Percentiles rank a stretch among this genome's conserved stretches.
phyloP scores from a whole-genome alignment of 2,888 invertebrate species.

The Drosophila mulleri region DNA sequence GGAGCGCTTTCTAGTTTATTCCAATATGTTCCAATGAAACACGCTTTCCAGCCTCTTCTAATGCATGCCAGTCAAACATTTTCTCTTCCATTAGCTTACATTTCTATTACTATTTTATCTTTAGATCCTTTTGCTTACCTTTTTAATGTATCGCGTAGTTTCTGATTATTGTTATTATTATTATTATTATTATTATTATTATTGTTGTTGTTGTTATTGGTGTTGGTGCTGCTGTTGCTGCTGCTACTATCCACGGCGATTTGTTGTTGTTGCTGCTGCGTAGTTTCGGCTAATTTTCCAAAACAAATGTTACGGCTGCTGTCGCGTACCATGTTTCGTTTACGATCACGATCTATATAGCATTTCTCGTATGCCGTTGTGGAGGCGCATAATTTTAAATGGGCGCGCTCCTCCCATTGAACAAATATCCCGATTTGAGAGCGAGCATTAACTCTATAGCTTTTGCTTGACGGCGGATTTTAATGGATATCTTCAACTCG shows the following conservation, averaged over 20 bases:
- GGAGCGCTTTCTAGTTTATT: not conserved
- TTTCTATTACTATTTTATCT: not conserved
- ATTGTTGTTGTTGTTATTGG: constrained; percentile 48
- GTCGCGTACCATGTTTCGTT: constrained; percentile 99
- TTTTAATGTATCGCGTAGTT: constrained; percentile 71
- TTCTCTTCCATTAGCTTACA: constrained; percentile 11
- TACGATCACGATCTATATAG: constrained; percentile 83
- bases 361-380: constrained; percentile 91
- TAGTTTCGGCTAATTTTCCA: constrained; percentile 98
- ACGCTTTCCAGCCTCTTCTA: not conserved
- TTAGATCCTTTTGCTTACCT: constrained; percentile 55
- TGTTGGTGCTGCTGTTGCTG: constrained; percentile 89
- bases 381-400: constrained; percentile 84
- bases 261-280: constrained; percentile 87
- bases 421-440: constrained; percentile 48
- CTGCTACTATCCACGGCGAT: constrained; percentile 83
- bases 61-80: not conserved
- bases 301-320: constrained; percentile 99
- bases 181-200: constrained; percentile 48
- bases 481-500: constrained; percentile 10
- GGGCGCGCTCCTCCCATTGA: constrained; percentile 83
- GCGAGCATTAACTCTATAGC: constrained; percentile 18
- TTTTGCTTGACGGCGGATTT: constrained; percentile 1
- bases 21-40: not conserved
- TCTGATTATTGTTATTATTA: constrained; percentile 36